phyloP scores from a whole-genome alignment of 53 echinoderm and acorn worm genomes.

The Luidia sarsii region DNA sequence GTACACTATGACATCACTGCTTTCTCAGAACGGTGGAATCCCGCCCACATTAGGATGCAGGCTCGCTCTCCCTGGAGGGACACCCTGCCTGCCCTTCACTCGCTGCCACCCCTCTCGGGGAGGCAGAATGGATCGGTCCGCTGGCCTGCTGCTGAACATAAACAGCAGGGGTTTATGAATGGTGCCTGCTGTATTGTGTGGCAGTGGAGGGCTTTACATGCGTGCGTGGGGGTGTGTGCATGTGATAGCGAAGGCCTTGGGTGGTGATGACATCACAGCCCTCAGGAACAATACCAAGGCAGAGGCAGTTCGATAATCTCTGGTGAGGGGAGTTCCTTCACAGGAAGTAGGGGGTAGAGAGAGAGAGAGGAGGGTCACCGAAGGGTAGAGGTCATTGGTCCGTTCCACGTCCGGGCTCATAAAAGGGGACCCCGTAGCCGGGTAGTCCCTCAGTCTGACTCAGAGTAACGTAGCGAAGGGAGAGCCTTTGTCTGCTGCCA shows the following conservation, averaged over 20 bases:
- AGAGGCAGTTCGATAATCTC: too few relatives aligned
- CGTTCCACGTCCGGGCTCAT: conserved; percentile 4
- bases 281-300: too few relatives aligned
- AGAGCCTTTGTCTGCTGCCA: conserved; percentile 1
- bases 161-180: conserved; percentile 42
- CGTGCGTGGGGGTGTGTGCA: too few relatives aligned
- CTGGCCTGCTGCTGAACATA: background rate
- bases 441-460: conserved; percentile 39
- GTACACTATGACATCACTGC: conserved; percentile 2
- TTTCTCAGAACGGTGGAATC: background rate
- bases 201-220: too few relatives aligned
- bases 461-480: background rate
- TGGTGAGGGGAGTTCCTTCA: too few relatives aligned
- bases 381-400: conserved; percentile 39
- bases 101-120: background rate
- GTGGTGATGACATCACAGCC: conserved; percentile 7
- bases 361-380: conserved; percentile 27
- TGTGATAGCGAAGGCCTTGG: too few relatives aligned
- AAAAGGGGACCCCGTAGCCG: conserved; percentile 2
- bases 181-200: background rate
- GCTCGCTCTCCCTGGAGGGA: background rate
- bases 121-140: conserved; percentile 22
- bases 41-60: background rate
- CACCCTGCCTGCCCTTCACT: too few relatives aligned
- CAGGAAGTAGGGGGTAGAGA: too few relatives aligned